Base-by-base conservation (phyloP, 1,140 invertebrate species). In the Rhagoletis pomonella region DNA sequence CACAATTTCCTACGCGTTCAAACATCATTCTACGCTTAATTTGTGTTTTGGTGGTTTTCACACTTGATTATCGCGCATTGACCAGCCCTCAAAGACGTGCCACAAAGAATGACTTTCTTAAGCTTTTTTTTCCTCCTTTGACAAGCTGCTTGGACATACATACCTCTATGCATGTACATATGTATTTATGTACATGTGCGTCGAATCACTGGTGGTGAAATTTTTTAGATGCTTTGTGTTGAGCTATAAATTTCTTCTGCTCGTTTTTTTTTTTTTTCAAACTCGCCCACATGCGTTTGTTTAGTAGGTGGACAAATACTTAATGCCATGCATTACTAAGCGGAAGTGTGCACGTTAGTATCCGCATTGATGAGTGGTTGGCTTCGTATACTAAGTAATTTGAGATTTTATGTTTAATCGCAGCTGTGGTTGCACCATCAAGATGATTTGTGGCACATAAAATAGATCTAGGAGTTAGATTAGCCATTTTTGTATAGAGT, bases 41-140 rank as follows among this genome's bases (percentile, higher is more conserved):
- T 91, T 91, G 90, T 91, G 90, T 91, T 91, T 91, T 90, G 90
- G 90, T 91, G 90, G 90, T 91, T 91, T 91, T 91, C 90, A 91
- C 90, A 91, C 90, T 91, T 91, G 90, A 91, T 91, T 91, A 91
- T 91, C 50, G 73, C 50, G 73, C 73, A 55, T 81, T 55, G 73
- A 81, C 44, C 73, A 29, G 73, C 44, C n/a, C 47, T 81, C 50
- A 6, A 81, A 55, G 12, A 19, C 19, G 47, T 19, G 44, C 44
- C 17, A 29, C 29, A 58, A 81, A 50, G 47, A 55, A 81, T 81
- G n/a, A 47, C 73, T 81, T 81, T 55, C 19, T 55, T 81, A 19
- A 42, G 73, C 19, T 17, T 81, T 81, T 81, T 47, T 81, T 81
- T 81, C 47, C 4, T 9, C 1, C 29, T 0, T 29, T 29, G 29